These are phyloP conservation scores for Mastigias papua DNA, from an alignment of 30 jellyfish, hydroid and myxozoan species.

Conservation along the genomic window DNA sequence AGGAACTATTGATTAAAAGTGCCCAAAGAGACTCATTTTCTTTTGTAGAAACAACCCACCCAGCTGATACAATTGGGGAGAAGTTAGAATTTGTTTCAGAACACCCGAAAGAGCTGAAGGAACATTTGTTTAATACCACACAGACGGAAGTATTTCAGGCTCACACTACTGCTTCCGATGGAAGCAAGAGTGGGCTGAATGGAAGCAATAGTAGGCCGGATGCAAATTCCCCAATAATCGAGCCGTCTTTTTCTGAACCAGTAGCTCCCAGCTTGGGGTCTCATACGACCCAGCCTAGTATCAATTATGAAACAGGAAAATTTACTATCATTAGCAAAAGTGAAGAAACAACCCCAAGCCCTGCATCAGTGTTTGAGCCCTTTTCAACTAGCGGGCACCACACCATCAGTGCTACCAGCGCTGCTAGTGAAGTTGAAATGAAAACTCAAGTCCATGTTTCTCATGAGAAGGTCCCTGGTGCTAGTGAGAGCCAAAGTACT, in stretches of 20 bases:
- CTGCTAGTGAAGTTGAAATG: not conserved
- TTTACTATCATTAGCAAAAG: not conserved
- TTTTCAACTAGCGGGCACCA: not conserved
- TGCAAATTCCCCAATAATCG: not conserved
- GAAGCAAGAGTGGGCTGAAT: not conserved
- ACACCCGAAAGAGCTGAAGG: not conserved
- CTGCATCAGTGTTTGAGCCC: slow-evolving; percentile 50
- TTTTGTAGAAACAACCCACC: not conserved
- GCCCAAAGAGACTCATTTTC: not conserved
- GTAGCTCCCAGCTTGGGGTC: slow-evolving; percentile 37
- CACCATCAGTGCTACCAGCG: slow-evolving; percentile 29
- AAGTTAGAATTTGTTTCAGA: not conserved
- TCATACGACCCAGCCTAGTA: slow-evolving; percentile 25
- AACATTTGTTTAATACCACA: not conserved
- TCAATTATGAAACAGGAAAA: not conserved
- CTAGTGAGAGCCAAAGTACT: slow-evolving; percentile 7
- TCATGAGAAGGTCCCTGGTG: not conserved
- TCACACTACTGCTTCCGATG: not conserved
- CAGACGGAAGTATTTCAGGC: not conserved
- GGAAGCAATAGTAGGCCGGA: not conserved
- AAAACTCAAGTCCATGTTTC: not conserved
- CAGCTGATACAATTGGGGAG: not conserved
- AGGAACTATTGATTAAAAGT: not conserved
- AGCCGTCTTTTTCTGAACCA: slow-evolving; percentile 73
- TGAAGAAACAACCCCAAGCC: slow-evolving; percentile 7